Evolutionary conservation across 2,113 vertebrate species (phyloP).

Genomic region (Cephalopholis sonnerati): DNA sequence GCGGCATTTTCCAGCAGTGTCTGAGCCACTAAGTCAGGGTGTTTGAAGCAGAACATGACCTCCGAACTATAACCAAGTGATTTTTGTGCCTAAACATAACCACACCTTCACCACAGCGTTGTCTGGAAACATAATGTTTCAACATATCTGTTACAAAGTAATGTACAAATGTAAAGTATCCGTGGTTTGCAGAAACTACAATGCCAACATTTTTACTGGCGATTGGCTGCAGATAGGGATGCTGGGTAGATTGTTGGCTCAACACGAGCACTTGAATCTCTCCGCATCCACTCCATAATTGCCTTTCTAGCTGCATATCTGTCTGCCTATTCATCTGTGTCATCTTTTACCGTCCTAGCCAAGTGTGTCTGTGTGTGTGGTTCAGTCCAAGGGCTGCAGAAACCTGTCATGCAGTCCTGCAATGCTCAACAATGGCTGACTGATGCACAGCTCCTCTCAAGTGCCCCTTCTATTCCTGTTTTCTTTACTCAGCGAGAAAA

Average conservation of each 20-base stretch:
- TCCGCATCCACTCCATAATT: background rate
- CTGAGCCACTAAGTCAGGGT: no score
- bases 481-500: background rate
- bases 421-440: conserved; percentile 20
- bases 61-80: no score
- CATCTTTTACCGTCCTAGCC: conserved; percentile 1
- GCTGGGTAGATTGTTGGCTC: conserved; percentile 7
- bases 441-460: conserved; percentile 41
- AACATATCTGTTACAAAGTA: no score
- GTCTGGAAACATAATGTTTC: no score
- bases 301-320: conserved; percentile 8
- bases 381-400: conserved; percentile 32
- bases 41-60: no score
- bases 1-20: no score
- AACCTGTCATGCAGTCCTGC: conserved; percentile 45
- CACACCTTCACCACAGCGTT: no score
- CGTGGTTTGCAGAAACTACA: no score
- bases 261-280: conserved; percentile 12
- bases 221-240: background rate
- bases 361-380: conserved; percentile 23
- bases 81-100: no score
- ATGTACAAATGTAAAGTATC: no score
- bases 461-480: conserved; percentile 14
- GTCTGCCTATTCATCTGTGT: conserved; percentile 36
- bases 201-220: no score